A percentile compares a stretch with the other conserved stretches of the same genome.
These are phyloP conservation scores for Tychaedon coryphoeus DNA, from an alignment of 2,113 vertebrate genomes.

Conservation along the genomic window DNA sequence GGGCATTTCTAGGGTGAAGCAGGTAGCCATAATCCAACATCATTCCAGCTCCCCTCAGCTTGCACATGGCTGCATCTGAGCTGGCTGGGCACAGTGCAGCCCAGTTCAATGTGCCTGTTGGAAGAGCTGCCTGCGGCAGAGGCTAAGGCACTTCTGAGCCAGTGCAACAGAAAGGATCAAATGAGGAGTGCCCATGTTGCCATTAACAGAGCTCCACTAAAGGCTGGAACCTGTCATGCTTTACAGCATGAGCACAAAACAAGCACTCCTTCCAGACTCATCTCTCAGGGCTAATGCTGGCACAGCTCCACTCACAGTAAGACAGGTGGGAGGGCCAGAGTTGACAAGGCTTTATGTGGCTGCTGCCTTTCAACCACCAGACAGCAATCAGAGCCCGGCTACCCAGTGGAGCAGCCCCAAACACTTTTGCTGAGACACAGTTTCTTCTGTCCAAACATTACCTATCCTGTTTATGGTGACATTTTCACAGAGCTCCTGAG, in stretches of 20 bases:
- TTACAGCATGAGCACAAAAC: not conserved
- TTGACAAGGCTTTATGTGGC: not conserved
- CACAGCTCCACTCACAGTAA: not conserved
- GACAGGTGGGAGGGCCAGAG: not conserved
- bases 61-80: fast-evolving
- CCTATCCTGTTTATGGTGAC: not conserved
- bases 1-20: not conserved
- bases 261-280: not conserved
- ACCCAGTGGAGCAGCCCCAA: not conserved
- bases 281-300: not conserved
- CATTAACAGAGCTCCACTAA: not conserved
- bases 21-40: not conserved
- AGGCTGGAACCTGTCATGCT: not conserved
- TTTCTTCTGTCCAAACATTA: not conserved
- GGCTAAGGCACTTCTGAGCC: not conserved
- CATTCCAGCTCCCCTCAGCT: not conserved
- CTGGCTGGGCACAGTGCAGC: not conserved
- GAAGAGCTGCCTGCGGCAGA: not conserved
- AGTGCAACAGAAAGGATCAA: not conserved
- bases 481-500: not conserved
- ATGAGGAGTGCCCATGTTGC: not conserved
- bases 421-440: not conserved
- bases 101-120: not conserved
- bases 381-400: not conserved
- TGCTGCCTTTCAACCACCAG: not conserved